Evolutionary conservation across 2,113 vertebrate species (phyloP), one percentile per base, ranked within the genome.

Genomic region (Bothrops jararaca): DNA sequence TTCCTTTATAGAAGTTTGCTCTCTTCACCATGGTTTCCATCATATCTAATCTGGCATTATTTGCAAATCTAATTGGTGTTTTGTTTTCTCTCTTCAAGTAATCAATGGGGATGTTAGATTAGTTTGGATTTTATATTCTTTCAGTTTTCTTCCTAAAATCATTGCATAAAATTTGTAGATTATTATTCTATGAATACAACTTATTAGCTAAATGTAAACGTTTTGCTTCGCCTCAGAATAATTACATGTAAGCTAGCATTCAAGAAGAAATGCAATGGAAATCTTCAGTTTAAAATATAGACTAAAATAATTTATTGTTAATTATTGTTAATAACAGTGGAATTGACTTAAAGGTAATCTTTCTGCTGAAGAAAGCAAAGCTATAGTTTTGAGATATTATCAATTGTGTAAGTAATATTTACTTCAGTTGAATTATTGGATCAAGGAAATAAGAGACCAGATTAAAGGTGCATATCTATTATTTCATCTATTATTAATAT

Each of bases 21-120:
- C 20, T 94, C 80, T 23, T 15, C 0, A 74, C 10, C 53, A 74
- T 42, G 93, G 39, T 8, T 86, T 45, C 80, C 45, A 1, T 20
- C 56, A 80, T 26, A 39, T 91, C 92, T 74, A 58, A 34, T 69
- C 89, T 64, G 74, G 18, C 0, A 39, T 24, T 56, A 23, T 80
- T 91, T 93, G 11, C 18, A 93, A 92, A 88, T 29, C 0, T 90
- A 93, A 92, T 90, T 92, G n/a, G 45, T 93, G 0, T 93, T 50
- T 0, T 90, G 0, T 88, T 95, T 92, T 22, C 5, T 86, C 6
- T 93, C 87, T 4, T 3, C 0, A 89, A 53, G 88, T 1, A 91
- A 64, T 57, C 54, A 94, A 80, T 90, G 6, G 88, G 1, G 4
- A 5, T 48, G 5, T 11, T 93, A 93, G 92, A 91, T 92, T 91